A percentile compares a stretch with the other conserved stretches of the same genome.
These are phyloP conservation scores for Aselliscus stoliczkanus DNA, from an alignment of 2,797 vertebrate species.

Conservation along the genomic window DNA sequence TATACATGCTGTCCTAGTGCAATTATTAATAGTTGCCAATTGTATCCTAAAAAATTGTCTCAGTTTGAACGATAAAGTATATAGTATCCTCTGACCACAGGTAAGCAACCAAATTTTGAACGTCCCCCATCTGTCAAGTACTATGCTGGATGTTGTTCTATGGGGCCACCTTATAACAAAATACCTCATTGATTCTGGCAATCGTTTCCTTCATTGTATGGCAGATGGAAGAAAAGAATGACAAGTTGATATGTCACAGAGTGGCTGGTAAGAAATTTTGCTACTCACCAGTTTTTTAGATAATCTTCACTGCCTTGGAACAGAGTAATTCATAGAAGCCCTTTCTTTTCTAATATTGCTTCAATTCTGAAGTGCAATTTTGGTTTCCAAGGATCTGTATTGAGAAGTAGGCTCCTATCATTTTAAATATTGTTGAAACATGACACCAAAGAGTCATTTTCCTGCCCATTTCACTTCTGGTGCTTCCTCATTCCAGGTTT, in stretches of 20 bases:
- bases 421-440: constrained; percentile 37
- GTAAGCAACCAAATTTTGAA: background rate
- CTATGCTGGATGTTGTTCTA: background rate
- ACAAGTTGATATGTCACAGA: background rate
- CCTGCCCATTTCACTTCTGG: background rate
- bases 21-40: background rate
- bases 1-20: background rate
- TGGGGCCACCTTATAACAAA: background rate
- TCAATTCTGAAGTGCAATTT: background rate
- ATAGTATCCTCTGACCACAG: background rate
- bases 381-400: constrained; percentile 1
- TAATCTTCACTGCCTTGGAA: background rate
- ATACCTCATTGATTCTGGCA: background rate
- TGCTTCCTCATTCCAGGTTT: background rate
- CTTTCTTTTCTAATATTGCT: background rate
- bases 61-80: background rate
- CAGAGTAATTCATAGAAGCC: background rate
- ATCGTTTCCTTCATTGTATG: background rate
- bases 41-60: background rate
- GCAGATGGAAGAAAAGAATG: background rate
- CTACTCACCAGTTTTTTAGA: background rate
- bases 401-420: constrained; percentile 5
- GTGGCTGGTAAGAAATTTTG: background rate
- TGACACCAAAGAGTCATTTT: background rate
- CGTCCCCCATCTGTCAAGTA: background rate